These are phyloP conservation scores for Papilio protenor DNA, from an alignment of 2,888 invertebrate species.

Conservation along the genomic window DNA sequence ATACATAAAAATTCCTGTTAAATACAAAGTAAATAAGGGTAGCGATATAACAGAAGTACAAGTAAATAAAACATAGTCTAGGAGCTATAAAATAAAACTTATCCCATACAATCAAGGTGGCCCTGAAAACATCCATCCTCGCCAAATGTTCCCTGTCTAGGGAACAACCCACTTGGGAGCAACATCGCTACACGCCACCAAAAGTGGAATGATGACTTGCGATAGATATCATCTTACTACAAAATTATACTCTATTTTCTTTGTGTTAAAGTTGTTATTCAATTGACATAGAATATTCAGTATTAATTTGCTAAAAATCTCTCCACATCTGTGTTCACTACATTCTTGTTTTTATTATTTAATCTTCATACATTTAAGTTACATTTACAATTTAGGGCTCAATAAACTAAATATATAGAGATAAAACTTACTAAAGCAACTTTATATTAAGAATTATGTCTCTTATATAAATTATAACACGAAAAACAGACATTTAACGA, in stretches of 20 bases:
- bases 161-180: slow-evolving; percentile 60
- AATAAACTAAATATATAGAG: not conserved
- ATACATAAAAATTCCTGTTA: not conserved
- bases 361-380: not conserved
- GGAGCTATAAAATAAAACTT: slow-evolving; percentile 46
- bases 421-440: not conserved
- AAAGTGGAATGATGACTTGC: slow-evolving; percentile 38
- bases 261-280: slow-evolving; percentile 9
- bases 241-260: slow-evolving; percentile 27
- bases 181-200: slow-evolving; percentile 45
- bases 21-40: not conserved
- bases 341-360: slow-evolving; percentile 22
- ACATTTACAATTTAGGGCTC: not conserved
- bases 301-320: slow-evolving; percentile 42
- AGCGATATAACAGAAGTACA: not conserved
- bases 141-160: slow-evolving; percentile 49
- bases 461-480: slow-evolving; percentile 7
- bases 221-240: not conserved
- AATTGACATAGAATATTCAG: not conserved
- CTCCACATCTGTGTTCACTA: slow-evolving; percentile 20
- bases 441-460: not conserved
- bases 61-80: not conserved
- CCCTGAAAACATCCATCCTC: slow-evolving; percentile 45
- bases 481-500: slow-evolving; percentile 31
- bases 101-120: slow-evolving; percentile 46